Evolutionary conservation across 2,113 vertebrate species (phyloP), one percentile per base, ranked within the genome.

Genomic region (Ascaphus truei): DNA sequence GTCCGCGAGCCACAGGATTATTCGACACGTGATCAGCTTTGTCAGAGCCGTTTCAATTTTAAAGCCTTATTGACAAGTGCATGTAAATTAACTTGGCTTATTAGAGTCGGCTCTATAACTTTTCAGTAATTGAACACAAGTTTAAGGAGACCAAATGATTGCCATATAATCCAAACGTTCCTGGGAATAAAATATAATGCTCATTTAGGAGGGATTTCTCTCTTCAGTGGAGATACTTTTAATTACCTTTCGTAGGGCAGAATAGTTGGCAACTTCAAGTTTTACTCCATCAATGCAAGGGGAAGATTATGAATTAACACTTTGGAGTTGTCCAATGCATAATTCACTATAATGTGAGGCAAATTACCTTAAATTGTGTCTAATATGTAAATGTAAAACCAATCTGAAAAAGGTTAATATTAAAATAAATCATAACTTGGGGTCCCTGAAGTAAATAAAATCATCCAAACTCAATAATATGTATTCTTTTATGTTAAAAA

Each of bases 1-100:
- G 36, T 78, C 77, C 81, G 72, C 61, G 45, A 80, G 31, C 37
- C 16, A 18, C 78, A 67, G 1, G 30, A 75, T 77, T 77, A 77
- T 48, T 78, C 23, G 36, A 69, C 71, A 52, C 76, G 68, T 80
- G 39, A 73, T 60, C 1, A 2, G 11, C 10, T 76, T 75, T 72
- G 4, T 60, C 68, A 77, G 25, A 72, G 50, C 78, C 57, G 22
- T 67, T 77, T 45, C 64, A 8, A 64, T 61, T 63, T 73, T 7
- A 71, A 71, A 50, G 29, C 12, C 34, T 55, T 65, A 64, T 7
- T 65, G 61, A 72, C 16, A 25, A 74, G 20, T 15, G 53, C 31
- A 81, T 23, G 34, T n/a, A 77, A 75, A 81, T 43, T 51, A 36
- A 27, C 26, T 3, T 73, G 33, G 52, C 31, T 36, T 33, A 27